Evolutionary conservation across 1,140 invertebrate genomes (phyloP).

Genomic region (Eupeodes corollae): DNA sequence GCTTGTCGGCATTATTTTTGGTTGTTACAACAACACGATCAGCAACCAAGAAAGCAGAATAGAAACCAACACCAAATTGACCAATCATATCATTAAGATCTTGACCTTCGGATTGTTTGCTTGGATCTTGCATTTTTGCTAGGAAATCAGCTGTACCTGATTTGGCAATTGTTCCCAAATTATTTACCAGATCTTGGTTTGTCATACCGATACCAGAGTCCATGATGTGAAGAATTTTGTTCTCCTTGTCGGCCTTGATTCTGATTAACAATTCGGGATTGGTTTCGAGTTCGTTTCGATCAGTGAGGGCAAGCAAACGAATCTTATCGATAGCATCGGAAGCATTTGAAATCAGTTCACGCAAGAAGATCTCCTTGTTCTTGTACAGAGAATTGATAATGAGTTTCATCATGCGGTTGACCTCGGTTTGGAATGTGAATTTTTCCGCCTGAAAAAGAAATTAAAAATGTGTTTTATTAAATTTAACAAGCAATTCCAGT

Average conservation of each 20-base stretch:
- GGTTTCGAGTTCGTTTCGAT: slow-evolving; percentile 61
- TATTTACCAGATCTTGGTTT: slow-evolving; percentile 84
- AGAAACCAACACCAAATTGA: slow-evolving; percentile 97
- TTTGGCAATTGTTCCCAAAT: slow-evolving; percentile 98
- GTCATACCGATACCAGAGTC: slow-evolving; percentile 99
- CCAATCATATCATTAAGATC: slow-evolving; percentile 81
- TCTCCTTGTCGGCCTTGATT: slow-evolving; percentile 96
- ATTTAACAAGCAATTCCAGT: too few species aligned
- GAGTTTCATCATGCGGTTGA: slow-evolving; percentile 99
- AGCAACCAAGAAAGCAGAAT: slow-evolving; percentile 92
- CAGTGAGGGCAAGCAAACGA: slow-evolving; percentile 80
- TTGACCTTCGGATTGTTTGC: slow-evolving; percentile 23
- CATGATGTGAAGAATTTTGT: slow-evolving; percentile 83
- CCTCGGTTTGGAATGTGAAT: slow-evolving; percentile 90
- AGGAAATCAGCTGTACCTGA: slow-evolving; percentile 98
- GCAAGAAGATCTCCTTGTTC: slow-evolving; percentile 97
- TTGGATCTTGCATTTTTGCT: slow-evolving; percentile 75
- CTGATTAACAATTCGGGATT: slow-evolving; percentile 80
- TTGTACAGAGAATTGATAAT: slow-evolving; percentile 97
- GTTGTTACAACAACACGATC: slow-evolving; percentile 85
- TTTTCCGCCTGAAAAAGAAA: slow-evolving; percentile 58
- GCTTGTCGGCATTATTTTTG: slow-evolving; percentile 90
- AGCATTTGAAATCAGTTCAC: slow-evolving; percentile 95
- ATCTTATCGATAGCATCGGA: slow-evolving; percentile 95
- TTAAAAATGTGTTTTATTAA: not conserved